phyloP scores from a whole-genome alignment of 2,113 vertebrate species.

The Larimichthys polyactis region DNA sequence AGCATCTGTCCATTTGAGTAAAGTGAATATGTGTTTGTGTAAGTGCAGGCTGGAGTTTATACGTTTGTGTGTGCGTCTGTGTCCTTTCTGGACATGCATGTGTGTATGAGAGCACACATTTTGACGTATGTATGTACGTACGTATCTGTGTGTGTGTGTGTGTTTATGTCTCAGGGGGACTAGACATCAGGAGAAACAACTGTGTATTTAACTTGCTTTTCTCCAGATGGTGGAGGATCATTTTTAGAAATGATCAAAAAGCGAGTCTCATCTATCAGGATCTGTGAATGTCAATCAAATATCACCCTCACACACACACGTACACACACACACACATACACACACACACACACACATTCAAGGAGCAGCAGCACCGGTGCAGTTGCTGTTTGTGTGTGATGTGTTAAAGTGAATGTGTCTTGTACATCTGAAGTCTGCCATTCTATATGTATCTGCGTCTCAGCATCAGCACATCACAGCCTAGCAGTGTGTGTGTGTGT shows the following conservation, averaged over 20 bases:
- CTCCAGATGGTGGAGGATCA: constrained; percentile 83
- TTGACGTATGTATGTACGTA: not conserved
- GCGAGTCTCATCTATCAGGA: constrained; percentile 60
- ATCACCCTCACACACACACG: constrained; percentile 17
- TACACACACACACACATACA: constrained; percentile 17
- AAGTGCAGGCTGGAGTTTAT: constrained; percentile 44
- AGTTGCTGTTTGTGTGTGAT: constrained; percentile 50
- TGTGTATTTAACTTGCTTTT: constrained; percentile 85
- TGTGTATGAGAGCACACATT: constrained; percentile 25
- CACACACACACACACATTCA: constrained; percentile 7
- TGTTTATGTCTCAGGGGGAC: constrained; percentile 73
- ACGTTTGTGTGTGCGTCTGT: not conserved
- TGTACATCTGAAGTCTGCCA: constrained; percentile 40
- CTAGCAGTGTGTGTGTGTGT: constrained; percentile 26
- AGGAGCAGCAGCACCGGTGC: not conserved
- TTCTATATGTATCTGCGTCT: constrained; percentile 59
- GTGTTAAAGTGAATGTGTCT: constrained; percentile 59
- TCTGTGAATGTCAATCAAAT: constrained; percentile 74
- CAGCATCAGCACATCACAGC: constrained; percentile 64
- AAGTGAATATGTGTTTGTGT: constrained; percentile 61
- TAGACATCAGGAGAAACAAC: constrained; percentile 83
- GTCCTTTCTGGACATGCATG: not conserved
- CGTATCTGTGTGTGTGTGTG: constrained; percentile 15
- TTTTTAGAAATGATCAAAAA: constrained; percentile 74
- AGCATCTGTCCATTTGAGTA: constrained; percentile 84